A percentile compares a stretch with the other conserved stretches of the same genome.
These are phyloP conservation scores for Lycocerus yunnanus DNA, from an alignment of 2,888 invertebrate species.

Conservation along the genomic window DNA sequence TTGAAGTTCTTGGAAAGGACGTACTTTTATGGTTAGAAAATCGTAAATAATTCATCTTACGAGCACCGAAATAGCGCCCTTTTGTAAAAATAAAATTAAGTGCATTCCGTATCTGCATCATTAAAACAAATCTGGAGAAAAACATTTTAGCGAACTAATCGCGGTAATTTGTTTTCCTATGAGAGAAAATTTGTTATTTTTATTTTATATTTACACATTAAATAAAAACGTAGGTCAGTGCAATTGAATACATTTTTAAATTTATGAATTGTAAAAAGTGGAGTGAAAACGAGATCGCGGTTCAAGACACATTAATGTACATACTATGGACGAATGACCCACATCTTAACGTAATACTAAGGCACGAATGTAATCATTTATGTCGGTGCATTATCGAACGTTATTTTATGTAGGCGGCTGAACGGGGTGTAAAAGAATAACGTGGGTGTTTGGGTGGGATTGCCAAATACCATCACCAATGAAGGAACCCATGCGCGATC, in stretches of 20 bases:
- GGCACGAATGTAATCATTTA: not conserved
- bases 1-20: not conserved
- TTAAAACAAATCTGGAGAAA: not conserved
- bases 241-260: not conserved
- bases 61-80: not conserved
- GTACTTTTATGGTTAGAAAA: not conserved
- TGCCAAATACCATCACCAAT: constrained; percentile 54
- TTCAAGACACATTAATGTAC: not conserved
- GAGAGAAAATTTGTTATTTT: not conserved
- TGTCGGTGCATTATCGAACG: constrained; percentile 51
- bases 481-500: constrained; percentile 56
- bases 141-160: not conserved
- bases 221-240: not conserved
- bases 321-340: not conserved
- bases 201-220: not conserved
- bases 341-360: not conserved
- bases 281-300: not conserved
- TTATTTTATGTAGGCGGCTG: constrained; percentile 58
- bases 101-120: not conserved
- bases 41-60: not conserved
- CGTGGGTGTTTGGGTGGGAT: constrained; percentile 57
- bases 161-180: not conserved
- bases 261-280: not conserved
- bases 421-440: constrained; percentile 55
- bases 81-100: not conserved